These are phyloP conservation scores for Amazona vittata DNA, from an alignment of 2,113 vertebrate species.

Conservation along the genomic window DNA sequence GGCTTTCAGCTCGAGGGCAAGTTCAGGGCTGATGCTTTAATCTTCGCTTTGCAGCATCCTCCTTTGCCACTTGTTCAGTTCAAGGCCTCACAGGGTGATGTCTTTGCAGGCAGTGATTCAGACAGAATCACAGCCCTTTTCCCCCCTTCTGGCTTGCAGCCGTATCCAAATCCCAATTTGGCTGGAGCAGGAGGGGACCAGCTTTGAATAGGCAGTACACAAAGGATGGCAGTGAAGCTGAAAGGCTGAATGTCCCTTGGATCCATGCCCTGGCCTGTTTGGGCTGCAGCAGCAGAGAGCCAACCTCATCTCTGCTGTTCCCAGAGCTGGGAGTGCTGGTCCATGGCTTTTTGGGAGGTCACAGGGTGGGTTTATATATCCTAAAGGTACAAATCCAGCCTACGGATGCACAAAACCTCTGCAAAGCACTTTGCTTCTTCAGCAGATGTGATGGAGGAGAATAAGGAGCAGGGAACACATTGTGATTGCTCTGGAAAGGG, in stretches of 20 bases:
- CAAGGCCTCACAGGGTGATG: accelerated
- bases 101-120: background rate
- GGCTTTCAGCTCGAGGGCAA: background rate
- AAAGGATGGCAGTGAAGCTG: conserved; percentile 42
- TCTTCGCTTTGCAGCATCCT: background rate
- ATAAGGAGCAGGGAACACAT: background rate
- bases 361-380: background rate
- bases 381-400: background rate
- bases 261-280: background rate
- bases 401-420: background rate
- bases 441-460: background rate
- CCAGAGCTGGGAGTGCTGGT: background rate
- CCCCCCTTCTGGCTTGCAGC: background rate
- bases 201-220: background rate
- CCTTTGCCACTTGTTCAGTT: background rate
- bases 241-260: background rate
- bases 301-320: background rate
- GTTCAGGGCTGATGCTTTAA: background rate
- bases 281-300: background rate
- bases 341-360: background rate
- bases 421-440: background rate
- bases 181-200: background rate
- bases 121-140: background rate
- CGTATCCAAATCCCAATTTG: background rate
- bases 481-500: background rate